These are phyloP conservation scores for Anhinga anhinga DNA, from an alignment of 2,113 vertebrate genomes.

Conservation along the genomic window DNA sequence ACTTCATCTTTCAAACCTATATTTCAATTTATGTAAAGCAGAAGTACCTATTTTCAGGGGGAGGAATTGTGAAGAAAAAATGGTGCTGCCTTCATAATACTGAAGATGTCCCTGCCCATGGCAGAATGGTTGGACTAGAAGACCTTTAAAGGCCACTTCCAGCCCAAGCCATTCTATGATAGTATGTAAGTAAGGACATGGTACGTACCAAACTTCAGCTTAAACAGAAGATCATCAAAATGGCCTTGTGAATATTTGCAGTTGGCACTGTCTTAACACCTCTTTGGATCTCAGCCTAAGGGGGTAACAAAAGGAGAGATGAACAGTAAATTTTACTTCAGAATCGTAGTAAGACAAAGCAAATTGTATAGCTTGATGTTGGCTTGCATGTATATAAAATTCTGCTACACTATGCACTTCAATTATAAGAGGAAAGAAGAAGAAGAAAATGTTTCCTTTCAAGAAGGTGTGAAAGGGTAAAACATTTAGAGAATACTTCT, in stretches of 20 bases:
- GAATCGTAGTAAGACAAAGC: background rate
- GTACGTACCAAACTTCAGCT: background rate
- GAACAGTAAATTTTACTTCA: background rate
- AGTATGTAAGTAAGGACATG: background rate
- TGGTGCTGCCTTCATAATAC: background rate
- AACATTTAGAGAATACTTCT: constrained; percentile 41
- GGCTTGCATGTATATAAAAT: background rate
- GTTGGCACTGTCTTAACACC: background rate
- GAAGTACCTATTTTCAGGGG: background rate
- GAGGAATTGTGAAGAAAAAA: background rate
- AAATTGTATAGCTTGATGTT: background rate
- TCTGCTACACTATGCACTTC: background rate
- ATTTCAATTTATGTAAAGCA: background rate
- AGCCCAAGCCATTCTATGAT: background rate
- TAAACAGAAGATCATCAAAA: background rate
- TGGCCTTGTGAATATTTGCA: background rate
- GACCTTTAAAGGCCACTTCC: background rate
- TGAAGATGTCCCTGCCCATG: background rate
- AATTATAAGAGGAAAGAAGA: background rate
- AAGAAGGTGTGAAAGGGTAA: background rate
- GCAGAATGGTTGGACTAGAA: background rate
- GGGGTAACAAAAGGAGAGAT: background rate
- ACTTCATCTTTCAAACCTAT: background rate
- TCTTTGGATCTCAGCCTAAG: background rate
- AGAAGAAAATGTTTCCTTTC: background rate